A percentile compares a stretch with the other conserved stretches of the same genome.
Conservation (phyloP, 2,888 invertebrate genomes). For the Zhengitettix transpicula region DNA sequence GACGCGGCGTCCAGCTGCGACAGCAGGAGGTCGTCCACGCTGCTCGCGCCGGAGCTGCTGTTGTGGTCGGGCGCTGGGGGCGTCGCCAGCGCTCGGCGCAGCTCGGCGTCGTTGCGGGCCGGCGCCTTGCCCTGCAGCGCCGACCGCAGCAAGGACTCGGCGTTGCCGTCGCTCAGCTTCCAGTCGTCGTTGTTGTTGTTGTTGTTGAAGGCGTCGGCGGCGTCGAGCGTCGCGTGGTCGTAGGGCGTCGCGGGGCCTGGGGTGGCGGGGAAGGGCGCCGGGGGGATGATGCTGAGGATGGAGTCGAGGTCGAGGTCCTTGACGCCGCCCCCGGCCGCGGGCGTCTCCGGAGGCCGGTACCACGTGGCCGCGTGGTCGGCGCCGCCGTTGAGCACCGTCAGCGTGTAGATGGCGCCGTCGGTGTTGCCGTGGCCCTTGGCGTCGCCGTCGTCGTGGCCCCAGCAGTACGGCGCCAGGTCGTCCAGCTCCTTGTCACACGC, state of each 20-base stretch:
- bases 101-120: conserved; percentile 30
- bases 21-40: conserved; percentile 51
- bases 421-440: conserved; percentile 38
- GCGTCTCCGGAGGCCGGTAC: conserved; percentile 34
- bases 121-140: conserved; percentile 63
- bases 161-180: conserved; percentile 59
- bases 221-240: conserved; percentile 17
- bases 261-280: conserved; percentile 3
- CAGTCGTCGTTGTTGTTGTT: conserved; percentile 69
- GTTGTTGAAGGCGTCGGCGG: conserved; percentile 16
- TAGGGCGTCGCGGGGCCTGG: not conserved
- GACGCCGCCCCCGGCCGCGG: conserved; percentile 19
- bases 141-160: conserved; percentile 63
- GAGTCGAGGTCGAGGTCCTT: conserved; percentile 63
- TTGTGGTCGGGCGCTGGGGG: conserved; percentile 20
- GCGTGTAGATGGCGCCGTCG: conserved; percentile 70
- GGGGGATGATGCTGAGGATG: conserved; percentile 48
- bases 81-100: conserved; percentile 35
- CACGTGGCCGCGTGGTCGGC: conserved; percentile 25
- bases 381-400: conserved; percentile 70
- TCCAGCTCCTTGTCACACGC: conserved; percentile 51
- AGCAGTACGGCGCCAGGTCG: conserved; percentile 71
- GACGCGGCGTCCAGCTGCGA: conserved; percentile 46
- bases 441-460: conserved; percentile 46
- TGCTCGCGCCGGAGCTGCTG: conserved; percentile 32